Conservation (phyloP, 2,888 invertebrate species). For the Pseudococcus viburni region DNA sequence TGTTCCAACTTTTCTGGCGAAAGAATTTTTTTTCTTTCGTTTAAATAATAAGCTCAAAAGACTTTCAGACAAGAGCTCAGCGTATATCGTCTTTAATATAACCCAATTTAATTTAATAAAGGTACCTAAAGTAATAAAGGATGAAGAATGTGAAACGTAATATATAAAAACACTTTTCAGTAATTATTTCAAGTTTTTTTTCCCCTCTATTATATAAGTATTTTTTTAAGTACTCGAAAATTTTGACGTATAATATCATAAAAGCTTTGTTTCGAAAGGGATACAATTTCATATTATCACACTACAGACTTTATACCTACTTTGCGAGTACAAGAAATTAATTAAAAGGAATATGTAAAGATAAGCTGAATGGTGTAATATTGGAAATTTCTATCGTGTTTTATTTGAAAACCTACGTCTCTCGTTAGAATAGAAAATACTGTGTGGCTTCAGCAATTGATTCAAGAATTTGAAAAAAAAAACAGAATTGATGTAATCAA, state of each 20-base stretch:
- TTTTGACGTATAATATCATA: slow-evolving; percentile 12
- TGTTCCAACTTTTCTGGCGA: slow-evolving; percentile 44
- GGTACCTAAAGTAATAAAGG: slow-evolving; percentile 35
- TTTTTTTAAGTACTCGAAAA: slow-evolving; percentile 13
- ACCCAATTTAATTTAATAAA: slow-evolving; percentile 54
- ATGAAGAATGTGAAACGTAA: slow-evolving; percentile 52
- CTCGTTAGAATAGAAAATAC: neutral
- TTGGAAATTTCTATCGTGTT: neutral
- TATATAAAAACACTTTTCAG: slow-evolving; percentile 47
- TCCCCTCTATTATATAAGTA: neutral
- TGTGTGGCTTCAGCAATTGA: neutral
- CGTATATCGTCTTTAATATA: slow-evolving; percentile 49
- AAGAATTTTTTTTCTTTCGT: slow-evolving; percentile 36
- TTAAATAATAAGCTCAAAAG: slow-evolving; percentile 49
- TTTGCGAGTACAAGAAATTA: neutral
- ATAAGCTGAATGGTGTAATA: neutral
- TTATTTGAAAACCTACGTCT: no score
- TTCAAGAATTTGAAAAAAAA: no score
- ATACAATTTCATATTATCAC: slow-evolving; percentile 11
- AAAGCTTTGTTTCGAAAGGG: slow-evolving; percentile 12
- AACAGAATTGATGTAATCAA: no score
- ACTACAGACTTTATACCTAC: neutral
- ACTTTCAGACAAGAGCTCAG: slow-evolving; percentile 34
- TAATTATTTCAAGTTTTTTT: slow-evolving; percentile 40
- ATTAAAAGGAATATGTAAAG: neutral